phyloP scores from a whole-genome alignment of 2,113 vertebrate genomes.

The Heptranchias perlo region DNA sequence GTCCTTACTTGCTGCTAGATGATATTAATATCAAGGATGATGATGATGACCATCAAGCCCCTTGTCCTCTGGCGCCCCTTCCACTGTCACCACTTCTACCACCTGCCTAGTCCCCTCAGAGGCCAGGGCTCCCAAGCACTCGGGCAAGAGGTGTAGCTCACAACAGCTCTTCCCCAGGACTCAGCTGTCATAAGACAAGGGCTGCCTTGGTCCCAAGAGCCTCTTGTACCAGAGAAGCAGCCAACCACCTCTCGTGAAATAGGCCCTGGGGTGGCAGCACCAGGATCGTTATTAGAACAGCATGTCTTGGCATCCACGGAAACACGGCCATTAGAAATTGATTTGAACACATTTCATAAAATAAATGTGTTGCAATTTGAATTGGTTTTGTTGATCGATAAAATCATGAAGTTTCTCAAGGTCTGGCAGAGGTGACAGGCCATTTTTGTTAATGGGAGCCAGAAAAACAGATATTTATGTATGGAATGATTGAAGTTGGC shows the following conservation, averaged over 20 bases:
- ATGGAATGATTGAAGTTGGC: slow-evolving; percentile 2
- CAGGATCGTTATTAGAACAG: not conserved
- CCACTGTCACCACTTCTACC: not conserved
- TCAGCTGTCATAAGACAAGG: not conserved
- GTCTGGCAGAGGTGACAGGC: not conserved
- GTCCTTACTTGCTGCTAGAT: not conserved
- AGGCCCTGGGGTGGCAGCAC: not conserved
- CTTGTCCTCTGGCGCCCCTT: not conserved
- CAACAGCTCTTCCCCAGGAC: not conserved
- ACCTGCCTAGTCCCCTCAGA: not conserved
- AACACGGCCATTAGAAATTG: not conserved
- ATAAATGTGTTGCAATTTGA: not conserved
- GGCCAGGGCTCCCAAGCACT: not conserved
- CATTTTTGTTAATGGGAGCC: not conserved
- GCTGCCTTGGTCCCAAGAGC: not conserved
- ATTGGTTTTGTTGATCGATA: not conserved
- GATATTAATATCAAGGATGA: not conserved
- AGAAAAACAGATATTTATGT: not conserved
- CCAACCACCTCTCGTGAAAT: not conserved
- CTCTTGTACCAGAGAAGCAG: not conserved
- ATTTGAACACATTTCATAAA: not conserved
- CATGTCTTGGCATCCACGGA: not conserved
- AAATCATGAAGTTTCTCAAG: not conserved
- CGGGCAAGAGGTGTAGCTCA: not conserved
- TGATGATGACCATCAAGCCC: not conserved